Percentiles rank a stretch among this genome's conserved stretches.
These are phyloP conservation scores for Stichodactyla mertensii DNA, from an alignment of 64 coral and sea anemone species.

Conservation along the genomic window DNA sequence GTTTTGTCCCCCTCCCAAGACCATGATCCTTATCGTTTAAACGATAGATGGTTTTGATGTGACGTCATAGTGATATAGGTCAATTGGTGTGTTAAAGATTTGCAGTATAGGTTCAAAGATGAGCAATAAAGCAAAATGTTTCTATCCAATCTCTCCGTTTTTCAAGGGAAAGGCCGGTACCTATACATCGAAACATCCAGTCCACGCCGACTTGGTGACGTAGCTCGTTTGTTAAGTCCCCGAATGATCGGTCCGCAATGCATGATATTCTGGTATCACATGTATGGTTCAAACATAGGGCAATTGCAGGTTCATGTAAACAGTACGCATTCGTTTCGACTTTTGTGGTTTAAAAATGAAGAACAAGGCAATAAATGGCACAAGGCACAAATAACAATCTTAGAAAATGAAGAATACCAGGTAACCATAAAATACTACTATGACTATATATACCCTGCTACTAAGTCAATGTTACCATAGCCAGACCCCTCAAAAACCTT, in stretches of 20 bases:
- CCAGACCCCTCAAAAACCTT: too few species aligned
- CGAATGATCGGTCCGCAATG: slow-evolving; percentile 42
- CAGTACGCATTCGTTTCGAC: neutral
- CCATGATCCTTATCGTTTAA: too few species aligned
- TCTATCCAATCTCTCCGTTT: too few species aligned
- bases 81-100: too few species aligned
- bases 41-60: too few species aligned
- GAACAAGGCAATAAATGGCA: slow-evolving; percentile 29
- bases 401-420: slow-evolving; percentile 1
- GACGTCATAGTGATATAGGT: too few species aligned
- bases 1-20: too few species aligned
- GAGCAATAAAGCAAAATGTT: too few species aligned
- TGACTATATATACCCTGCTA: too few species aligned
- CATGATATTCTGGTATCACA: slow-evolving; percentile 56
- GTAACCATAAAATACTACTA: neutral
- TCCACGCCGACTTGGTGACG: slow-evolving; percentile 25
- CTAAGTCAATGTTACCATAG: too few species aligned
- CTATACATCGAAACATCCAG: slow-evolving; percentile 39
- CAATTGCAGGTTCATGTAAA: slow-evolving; percentile 14
- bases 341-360: slow-evolving; percentile 35
- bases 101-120: too few species aligned
- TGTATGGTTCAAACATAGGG: slow-evolving; percentile 40
- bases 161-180: slow-evolving; percentile 7
- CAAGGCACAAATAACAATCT: slow-evolving; percentile 21
- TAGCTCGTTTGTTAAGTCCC: slow-evolving; percentile 31